These are phyloP conservation scores for Atrina japonica DNA, from an alignment of 2,888 invertebrate genomes.

Conservation along the genomic window DNA sequence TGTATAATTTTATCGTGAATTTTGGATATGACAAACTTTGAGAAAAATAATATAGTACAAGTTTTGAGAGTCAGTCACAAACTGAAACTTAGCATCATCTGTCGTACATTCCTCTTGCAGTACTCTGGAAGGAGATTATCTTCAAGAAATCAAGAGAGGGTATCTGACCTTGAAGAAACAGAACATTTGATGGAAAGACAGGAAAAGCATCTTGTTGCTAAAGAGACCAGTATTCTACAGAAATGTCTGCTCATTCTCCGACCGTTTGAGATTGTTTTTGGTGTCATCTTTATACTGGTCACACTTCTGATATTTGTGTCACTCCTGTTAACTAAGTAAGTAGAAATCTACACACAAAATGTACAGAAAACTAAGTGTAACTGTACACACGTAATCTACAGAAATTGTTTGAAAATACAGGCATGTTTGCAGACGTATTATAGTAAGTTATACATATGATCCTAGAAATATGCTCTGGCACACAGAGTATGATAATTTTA, in stretches of 20 bases:
- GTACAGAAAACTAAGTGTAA: too few relatives aligned
- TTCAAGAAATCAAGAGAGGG: slow-evolving; percentile 62
- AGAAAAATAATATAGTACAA: too few relatives aligned
- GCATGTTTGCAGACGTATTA: too few relatives aligned
- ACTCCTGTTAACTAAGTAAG: slow-evolving; percentile 80
- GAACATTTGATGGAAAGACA: slow-evolving; percentile 75
- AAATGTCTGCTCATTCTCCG: slow-evolving; percentile 75
- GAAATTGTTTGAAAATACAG: too few relatives aligned
- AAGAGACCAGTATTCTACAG: slow-evolving; percentile 70
- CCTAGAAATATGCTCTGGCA: too few relatives aligned
- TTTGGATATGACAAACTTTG: too few relatives aligned
- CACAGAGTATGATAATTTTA: too few relatives aligned
- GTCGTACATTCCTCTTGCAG: slow-evolving; percentile 54
- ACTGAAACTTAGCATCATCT: neutral
- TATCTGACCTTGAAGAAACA: slow-evolving; percentile 78
- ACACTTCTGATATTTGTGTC: slow-evolving; percentile 79
- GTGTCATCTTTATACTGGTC: slow-evolving; percentile 74
- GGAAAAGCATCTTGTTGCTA: slow-evolving; percentile 73
- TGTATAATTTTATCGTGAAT: too few relatives aligned
- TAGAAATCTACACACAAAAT: neutral
- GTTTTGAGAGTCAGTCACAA: too few relatives aligned
- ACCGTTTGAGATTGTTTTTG: slow-evolving; percentile 79
- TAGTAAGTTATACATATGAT: too few relatives aligned
- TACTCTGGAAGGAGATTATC: slow-evolving; percentile 65
- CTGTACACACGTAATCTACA: too few relatives aligned